A percentile compares a stretch with the other conserved stretches of the same genome.
These are phyloP conservation scores for Brachypodius melanocephalos DNA, from an alignment of 2,113 vertebrate genomes.

Conservation along the genomic window DNA sequence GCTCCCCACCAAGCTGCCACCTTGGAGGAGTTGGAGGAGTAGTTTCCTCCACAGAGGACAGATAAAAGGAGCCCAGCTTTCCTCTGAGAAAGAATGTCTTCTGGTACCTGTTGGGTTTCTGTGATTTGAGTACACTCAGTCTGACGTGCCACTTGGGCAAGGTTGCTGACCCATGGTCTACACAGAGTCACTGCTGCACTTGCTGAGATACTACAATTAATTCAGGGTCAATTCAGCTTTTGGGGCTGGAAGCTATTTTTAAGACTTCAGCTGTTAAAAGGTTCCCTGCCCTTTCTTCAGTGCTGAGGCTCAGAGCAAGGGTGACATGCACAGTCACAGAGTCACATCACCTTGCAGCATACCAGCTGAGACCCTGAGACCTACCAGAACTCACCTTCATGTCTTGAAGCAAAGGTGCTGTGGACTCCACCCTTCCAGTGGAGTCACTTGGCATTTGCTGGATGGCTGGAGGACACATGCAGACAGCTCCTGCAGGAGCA, in stretches of 20 bases:
- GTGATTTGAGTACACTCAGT: background rate
- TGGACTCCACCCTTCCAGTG: background rate
- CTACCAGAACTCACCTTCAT: accelerated
- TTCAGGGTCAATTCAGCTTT: background rate
- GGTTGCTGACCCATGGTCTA: background rate
- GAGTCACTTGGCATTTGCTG: background rate
- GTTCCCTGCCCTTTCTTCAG: background rate
- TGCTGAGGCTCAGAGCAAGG: background rate
- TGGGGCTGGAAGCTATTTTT: background rate
- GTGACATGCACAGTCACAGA: background rate
- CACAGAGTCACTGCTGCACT: background rate
- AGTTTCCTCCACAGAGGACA: background rate
- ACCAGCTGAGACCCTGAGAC: background rate
- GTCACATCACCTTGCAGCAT: background rate
- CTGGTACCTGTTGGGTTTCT: background rate
- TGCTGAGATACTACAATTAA: background rate
- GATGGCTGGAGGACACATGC: accelerated
- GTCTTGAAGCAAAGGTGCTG: background rate
- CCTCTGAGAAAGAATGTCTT: background rate
- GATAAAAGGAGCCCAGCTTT: background rate
- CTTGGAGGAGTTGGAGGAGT: background rate
- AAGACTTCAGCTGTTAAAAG: background rate
- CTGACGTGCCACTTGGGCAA: background rate
- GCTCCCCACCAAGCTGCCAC: background rate
- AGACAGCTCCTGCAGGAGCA: background rate